Evolutionary conservation across 1,140 invertebrate genomes (phyloP).

Genomic region (Rhizoglyphus robini): DNA sequence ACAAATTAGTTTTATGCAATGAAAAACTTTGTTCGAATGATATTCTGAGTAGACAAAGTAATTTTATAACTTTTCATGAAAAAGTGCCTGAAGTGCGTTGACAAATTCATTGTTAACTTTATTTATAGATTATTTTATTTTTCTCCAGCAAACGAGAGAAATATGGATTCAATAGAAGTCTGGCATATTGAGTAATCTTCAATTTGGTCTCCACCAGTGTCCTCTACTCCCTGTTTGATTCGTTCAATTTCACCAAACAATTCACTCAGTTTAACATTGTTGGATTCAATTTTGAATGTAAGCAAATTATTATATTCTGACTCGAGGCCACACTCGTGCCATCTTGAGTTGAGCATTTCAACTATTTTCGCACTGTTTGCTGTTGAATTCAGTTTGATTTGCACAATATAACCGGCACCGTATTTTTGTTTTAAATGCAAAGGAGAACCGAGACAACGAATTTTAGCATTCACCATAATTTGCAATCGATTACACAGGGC

Average conservation of each 20-base stretch:
- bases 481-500: constrained; percentile 68
- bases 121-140: too few species aligned
- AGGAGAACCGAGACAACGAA: constrained; percentile 54
- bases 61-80: too few species aligned
- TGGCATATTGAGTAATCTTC: constrained; percentile 61
- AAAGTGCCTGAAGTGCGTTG: too few species aligned
- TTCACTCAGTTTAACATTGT: constrained; percentile 41
- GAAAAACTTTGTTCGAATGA: too few species aligned
- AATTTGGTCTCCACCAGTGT: constrained; percentile 45
- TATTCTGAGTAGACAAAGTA: too few species aligned
- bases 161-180: constrained; percentile 53
- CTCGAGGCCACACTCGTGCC: constrained; percentile 23
- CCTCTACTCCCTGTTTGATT: constrained; percentile 41
- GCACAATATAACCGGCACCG: constrained; percentile 43
- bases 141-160: too few species aligned
- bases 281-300: constrained; percentile 33
- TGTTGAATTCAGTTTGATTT: constrained; percentile 16
- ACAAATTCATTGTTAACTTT: too few species aligned
- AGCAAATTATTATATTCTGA: constrained; percentile 29
- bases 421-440: constrained; percentile 56
- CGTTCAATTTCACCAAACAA: constrained; percentile 50
- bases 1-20: too few species aligned
- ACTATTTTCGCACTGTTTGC: not conserved
- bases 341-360: constrained; percentile 22
- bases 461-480: constrained; percentile 71